Evolutionary conservation across 2,888 invertebrate genomes (phyloP).

Genomic region (Nephrotoma flavescens): DNA sequence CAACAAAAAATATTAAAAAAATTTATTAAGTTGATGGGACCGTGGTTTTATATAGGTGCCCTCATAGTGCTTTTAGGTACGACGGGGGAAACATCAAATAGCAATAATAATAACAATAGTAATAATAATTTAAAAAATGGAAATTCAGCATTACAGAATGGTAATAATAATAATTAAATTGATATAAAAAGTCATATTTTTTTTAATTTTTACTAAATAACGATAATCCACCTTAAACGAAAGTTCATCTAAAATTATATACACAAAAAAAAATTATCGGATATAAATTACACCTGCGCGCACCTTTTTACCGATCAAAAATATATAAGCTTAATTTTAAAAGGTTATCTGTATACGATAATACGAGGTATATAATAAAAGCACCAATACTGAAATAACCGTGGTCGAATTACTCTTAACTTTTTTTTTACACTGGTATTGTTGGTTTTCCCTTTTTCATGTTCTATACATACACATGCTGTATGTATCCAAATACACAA

Average conservation of each 20-base stretch:
- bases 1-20: background rate
- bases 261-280: background rate
- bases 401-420: background rate
- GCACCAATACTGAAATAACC: background rate
- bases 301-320: background rate
- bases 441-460: background rate
- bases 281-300: background rate
- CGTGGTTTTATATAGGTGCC: conserved; percentile 32
- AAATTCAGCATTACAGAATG: background rate
- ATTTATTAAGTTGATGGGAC: conserved; percentile 30
- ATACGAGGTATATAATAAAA: background rate
- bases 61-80: conserved; percentile 32
- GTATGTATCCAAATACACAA: background rate
- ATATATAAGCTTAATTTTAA: background rate
- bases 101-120: conserved; percentile 14
- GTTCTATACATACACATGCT: background rate
- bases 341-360: background rate
- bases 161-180: background rate
- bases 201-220: background rate
- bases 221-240: background rate
- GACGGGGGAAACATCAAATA: conserved; percentile 26
- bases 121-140: background rate
- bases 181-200: background rate
- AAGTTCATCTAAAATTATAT: background rate
- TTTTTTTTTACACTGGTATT: background rate